Conservation (phyloP, 2,113 vertebrate genomes). For the Aix galericulata region DNA sequence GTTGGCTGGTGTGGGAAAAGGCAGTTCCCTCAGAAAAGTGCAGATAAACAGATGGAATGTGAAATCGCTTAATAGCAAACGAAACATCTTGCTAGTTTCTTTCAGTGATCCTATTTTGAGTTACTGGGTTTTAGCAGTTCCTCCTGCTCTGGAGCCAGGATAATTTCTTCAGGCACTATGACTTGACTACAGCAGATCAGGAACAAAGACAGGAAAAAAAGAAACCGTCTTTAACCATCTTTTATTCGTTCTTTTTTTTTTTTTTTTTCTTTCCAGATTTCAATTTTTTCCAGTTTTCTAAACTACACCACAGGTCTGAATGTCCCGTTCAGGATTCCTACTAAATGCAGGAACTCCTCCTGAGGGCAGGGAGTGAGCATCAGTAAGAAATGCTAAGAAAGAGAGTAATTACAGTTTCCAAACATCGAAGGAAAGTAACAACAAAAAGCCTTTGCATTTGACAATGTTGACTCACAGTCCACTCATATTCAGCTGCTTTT, state of each 20-base stretch:
- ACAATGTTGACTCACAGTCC: fast-evolving
- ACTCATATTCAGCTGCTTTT: neutral
- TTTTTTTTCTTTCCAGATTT: neutral
- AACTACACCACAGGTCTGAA: neutral
- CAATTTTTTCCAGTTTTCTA: neutral
- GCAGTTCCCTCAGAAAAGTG: neutral
- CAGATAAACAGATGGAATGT: neutral
- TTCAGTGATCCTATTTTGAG: neutral
- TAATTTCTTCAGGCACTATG: neutral
- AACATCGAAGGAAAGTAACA: neutral
- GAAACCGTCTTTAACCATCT: neutral
- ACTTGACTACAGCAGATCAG: neutral
- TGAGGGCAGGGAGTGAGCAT: neutral
- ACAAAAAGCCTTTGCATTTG: neutral
- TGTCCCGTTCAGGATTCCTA: neutral
- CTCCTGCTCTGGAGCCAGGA: neutral
- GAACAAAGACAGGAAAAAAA: neutral
- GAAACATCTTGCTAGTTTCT: neutral
- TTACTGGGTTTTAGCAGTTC: neutral
- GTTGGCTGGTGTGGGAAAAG: neutral
- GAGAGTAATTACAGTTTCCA: neutral
- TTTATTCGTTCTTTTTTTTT: neutral
- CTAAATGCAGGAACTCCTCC: neutral
- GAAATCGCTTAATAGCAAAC: neutral
- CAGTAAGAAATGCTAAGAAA: neutral